These are phyloP conservation scores for Parauchenoglanis punctatus DNA, from an alignment of 2,797 vertebrate species.

Conservation along the genomic window DNA sequence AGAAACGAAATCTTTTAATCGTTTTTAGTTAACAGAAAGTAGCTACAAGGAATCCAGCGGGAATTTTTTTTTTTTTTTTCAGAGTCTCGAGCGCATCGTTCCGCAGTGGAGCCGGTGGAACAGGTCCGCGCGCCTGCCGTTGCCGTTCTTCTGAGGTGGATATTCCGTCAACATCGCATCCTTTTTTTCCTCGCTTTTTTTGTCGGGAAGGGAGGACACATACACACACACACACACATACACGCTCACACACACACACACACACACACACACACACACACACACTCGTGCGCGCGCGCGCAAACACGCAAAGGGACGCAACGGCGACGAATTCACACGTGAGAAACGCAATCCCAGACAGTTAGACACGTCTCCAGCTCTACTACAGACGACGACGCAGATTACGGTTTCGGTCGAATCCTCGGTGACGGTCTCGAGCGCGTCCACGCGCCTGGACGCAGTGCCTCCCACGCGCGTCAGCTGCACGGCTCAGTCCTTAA, in stretches of 20 bases:
- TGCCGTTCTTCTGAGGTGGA: conserved; percentile 47
- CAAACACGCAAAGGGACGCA: neutral
- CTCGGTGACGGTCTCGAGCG: conserved; percentile 7
- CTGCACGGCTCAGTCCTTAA: neutral
- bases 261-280: neutral
- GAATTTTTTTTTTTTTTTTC: neutral
- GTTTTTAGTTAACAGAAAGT: neutral
- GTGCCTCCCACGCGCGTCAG: conserved; percentile 27
- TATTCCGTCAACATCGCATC: conserved; percentile 47
- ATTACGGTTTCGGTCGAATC: neutral
- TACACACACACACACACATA: neutral
- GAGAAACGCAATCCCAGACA: neutral
- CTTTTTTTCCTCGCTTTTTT: neutral
- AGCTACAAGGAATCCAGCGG: neutral
- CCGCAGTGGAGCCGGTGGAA: conserved; percentile 77
- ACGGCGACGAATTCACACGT: neutral
- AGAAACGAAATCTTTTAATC: neutral
- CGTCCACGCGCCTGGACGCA: conserved; percentile 20
- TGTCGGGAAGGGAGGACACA: neutral
- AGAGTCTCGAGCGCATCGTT: conserved; percentile 69
- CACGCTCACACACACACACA: too few relatives aligned
- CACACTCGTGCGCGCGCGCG: neutral
- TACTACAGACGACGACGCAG: neutral
- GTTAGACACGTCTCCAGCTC: neutral
- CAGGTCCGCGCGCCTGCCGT: conserved; percentile 69